Percentiles rank a stretch among this genome's conserved stretches.
Conservation (phyloP, 2,888 invertebrate species). For the Arge pagana region DNA sequence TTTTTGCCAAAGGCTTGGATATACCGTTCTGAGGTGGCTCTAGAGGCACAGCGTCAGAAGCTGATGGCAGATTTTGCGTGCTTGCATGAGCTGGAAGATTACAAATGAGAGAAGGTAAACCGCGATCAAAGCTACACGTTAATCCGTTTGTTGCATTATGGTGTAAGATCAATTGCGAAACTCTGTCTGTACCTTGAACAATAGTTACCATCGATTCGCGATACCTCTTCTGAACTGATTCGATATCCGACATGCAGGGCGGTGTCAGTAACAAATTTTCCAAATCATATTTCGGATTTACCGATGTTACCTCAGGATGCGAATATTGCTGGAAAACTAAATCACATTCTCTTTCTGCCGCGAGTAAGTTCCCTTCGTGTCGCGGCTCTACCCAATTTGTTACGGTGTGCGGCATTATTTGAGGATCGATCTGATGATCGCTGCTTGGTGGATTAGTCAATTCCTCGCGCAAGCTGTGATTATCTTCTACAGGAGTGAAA, state of each 20-base stretch:
- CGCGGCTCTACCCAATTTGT: not conserved
- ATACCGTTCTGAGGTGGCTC: too few relatives aligned
- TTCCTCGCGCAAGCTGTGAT: too few relatives aligned
- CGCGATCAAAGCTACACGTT: slow-evolving; percentile 1
- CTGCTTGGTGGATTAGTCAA: too few relatives aligned
- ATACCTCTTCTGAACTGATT: slow-evolving; percentile 24
- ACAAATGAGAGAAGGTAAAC: not conserved
- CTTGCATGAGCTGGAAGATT: too few relatives aligned
- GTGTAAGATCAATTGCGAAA: slow-evolving; percentile 13
- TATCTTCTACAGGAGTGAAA: too few relatives aligned
- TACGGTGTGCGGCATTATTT: too few relatives aligned
- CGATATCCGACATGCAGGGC: slow-evolving; percentile 28
- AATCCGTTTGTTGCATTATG: slow-evolving; percentile 4
- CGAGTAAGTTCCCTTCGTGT: not conserved
- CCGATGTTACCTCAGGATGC: too few relatives aligned
- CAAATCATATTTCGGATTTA: slow-evolving; percentile 16
- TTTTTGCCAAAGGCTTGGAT: too few relatives aligned
- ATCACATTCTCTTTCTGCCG: not conserved
- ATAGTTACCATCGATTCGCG: slow-evolving; percentile 27
- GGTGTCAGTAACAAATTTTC: slow-evolving; percentile 27
- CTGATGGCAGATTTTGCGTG: too few relatives aligned
- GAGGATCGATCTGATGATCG: too few relatives aligned
- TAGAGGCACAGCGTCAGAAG: too few relatives aligned
- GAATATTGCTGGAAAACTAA: not conserved
- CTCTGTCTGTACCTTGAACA: slow-evolving; percentile 12